phyloP scores from a whole-genome alignment of 2,113 vertebrate species.

The Leucopsar rothschildi region DNA sequence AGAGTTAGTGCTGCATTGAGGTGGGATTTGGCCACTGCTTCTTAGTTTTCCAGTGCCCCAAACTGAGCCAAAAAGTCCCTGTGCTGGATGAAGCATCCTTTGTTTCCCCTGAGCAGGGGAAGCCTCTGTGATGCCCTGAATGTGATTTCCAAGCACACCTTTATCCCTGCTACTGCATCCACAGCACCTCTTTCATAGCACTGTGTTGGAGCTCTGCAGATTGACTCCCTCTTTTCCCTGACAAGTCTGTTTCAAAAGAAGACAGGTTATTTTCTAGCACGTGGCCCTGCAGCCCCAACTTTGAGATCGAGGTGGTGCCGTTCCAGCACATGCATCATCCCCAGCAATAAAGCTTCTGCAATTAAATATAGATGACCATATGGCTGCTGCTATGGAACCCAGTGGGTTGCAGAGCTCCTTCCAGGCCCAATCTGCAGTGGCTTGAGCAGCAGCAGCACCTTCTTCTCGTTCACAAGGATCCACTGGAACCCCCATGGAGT shows the following conservation, averaged over 20 bases:
- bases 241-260: conserved; percentile 14
- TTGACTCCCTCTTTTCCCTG: not conserved
- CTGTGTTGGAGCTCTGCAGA: not conserved
- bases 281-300: not conserved
- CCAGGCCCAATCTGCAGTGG: not conserved
- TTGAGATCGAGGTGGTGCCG: not conserved
- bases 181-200: not conserved
- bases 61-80: not conserved
- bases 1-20: not conserved
- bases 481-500: accelerated
- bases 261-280: conserved; percentile 15
- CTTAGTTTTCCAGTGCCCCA: not conserved
- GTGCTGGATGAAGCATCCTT: not conserved
- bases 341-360: conserved; percentile 39
- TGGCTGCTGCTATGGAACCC: conserved; percentile 25
- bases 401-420: conserved; percentile 26
- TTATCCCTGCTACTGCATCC: not conserved
- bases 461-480: not conserved
- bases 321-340: conserved; percentile 52
- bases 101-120: not conserved
- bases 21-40: not conserved
- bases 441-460: not conserved
- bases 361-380: conserved; percentile 62
- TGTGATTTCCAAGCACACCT: not conserved
- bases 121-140: not conserved